Evolutionary conservation across 2,888 invertebrate species (phyloP).

Genomic region (Seladonia tumulorum): DNA sequence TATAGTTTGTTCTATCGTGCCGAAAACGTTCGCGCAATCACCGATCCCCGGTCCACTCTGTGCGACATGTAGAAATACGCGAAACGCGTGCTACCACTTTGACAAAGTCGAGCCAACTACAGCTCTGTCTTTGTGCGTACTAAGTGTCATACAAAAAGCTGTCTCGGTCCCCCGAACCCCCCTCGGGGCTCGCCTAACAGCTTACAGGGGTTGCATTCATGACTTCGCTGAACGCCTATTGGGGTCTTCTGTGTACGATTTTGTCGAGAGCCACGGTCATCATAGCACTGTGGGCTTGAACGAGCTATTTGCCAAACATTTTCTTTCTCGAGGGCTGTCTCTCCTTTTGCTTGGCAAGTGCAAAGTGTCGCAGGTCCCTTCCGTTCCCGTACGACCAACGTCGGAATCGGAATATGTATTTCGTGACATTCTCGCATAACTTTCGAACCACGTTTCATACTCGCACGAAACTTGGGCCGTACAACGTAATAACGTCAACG

Average conservation of each 20-base stretch:
- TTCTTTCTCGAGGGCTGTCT: conserved; percentile 67
- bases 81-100: conserved; percentile 54
- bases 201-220: conserved; percentile 77
- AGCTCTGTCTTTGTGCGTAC: conserved; percentile 71
- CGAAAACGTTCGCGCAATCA: not conserved
- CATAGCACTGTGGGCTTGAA: conserved; percentile 68
- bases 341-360: conserved; percentile 62
- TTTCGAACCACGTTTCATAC: too few species aligned
- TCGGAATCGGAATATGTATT: too few species aligned
- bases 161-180: conserved; percentile 51
- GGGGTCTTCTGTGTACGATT: conserved; percentile 68
- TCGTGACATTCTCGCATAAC: too few species aligned
- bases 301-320: conserved; percentile 80
- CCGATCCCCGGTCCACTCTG: not conserved
- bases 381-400: not conserved
- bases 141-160: conserved; percentile 77
- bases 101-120: conserved; percentile 73
- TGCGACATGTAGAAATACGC: conserved; percentile 18
- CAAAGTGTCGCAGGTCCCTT: conserved; percentile 54
- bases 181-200: conserved; percentile 72
- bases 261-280: conserved; percentile 74
- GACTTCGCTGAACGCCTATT: conserved; percentile 66
- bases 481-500: too few species aligned
- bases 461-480: too few species aligned
- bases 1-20: not conserved